Percentiles rank a stretch among this genome's conserved stretches.
Evolutionary conservation across 2,113 vertebrate species (phyloP).

Genomic region (Sisor rabdophorus): DNA sequence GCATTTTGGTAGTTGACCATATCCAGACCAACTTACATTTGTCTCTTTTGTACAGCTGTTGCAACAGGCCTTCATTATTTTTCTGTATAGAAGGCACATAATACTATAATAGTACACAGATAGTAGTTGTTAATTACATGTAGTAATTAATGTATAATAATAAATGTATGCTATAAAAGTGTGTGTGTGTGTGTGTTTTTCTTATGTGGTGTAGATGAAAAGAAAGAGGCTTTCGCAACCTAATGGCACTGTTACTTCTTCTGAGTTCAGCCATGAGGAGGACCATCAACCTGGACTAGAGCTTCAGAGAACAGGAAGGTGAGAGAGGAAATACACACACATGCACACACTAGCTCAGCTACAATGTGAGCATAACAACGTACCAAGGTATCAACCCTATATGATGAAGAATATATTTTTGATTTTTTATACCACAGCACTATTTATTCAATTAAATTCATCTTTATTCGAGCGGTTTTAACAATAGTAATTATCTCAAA

Average conservation of each 20-base stretch:
- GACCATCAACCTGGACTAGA: slow-evolving; percentile 85
- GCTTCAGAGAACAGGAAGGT: slow-evolving; percentile 90
- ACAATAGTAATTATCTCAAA: too few relatives aligned
- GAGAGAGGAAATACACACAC: slow-evolving; percentile 50
- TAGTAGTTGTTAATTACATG: neutral
- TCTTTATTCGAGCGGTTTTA: too few relatives aligned
- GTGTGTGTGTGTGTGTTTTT: neutral
- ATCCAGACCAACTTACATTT: too few relatives aligned
- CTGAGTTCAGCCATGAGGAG: slow-evolving; percentile 76
- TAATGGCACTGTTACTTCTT: slow-evolving; percentile 76
- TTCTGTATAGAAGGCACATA: too few relatives aligned
- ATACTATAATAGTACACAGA: too few relatives aligned
- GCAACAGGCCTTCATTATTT: too few relatives aligned
- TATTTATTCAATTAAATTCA: too few relatives aligned
- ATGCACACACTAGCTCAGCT: neutral
- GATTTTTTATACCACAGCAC: too few relatives aligned
- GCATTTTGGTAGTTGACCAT: too few relatives aligned
- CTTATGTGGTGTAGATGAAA: slow-evolving; percentile 78
- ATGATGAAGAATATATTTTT: too few relatives aligned
- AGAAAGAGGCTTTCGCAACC: slow-evolving; percentile 82
- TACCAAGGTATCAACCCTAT: neutral
- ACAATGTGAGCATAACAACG: neutral
- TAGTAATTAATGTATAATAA: neutral
- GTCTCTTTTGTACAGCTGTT: too few relatives aligned
- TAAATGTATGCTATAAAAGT: neutral